Evolutionary conservation across 1,140 invertebrate species (phyloP).

Genomic region (Drosophila miranda): DNA sequence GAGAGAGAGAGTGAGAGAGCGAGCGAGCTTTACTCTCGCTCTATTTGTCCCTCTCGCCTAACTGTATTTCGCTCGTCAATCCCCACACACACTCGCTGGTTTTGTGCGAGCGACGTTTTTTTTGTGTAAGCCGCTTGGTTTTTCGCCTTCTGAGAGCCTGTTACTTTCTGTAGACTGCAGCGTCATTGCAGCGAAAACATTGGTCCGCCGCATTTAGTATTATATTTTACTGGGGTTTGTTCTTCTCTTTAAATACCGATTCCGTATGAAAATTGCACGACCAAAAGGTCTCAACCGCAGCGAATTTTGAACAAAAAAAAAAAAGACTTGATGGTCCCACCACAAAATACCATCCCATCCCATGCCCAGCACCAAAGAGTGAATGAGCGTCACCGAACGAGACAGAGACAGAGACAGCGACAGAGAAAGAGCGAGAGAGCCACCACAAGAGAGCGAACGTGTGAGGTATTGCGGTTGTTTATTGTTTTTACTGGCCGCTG

Average conservation of each 20-base stretch:
- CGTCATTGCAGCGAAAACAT: constrained; percentile 70
- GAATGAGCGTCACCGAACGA: constrained; percentile 10
- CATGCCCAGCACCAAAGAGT: constrained; percentile 7
- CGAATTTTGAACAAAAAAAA: constrained; percentile 35
- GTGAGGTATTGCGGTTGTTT: constrained; percentile 36
- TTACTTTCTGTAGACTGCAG: constrained; percentile 81
- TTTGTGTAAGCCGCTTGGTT: constrained; percentile 19
- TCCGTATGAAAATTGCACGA: constrained; percentile 44
- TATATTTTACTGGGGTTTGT: constrained; percentile 27
- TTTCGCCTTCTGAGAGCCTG: constrained; percentile 58
- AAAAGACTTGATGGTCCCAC: constrained; percentile 25
- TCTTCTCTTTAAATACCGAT: constrained; percentile 11
- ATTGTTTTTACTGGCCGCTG: constrained; percentile 71
- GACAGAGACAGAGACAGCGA: neutral
- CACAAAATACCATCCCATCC: neutral
- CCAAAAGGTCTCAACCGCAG: constrained; percentile 30
- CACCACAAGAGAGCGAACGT: constrained; percentile 11
- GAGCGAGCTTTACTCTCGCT: constrained; percentile 22
- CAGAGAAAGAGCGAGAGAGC: constrained; percentile 11
- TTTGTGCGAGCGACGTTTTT: too few relatives aligned
- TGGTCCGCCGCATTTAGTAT: constrained; percentile 31
- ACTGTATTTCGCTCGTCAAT: too few relatives aligned
- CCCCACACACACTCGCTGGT: too few relatives aligned
- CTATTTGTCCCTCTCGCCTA: constrained; percentile 5
- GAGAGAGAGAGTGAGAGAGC: constrained; percentile 1